Conservation (phyloP, 2,797 vertebrate genomes). For the Borostomias antarcticus region DNA sequence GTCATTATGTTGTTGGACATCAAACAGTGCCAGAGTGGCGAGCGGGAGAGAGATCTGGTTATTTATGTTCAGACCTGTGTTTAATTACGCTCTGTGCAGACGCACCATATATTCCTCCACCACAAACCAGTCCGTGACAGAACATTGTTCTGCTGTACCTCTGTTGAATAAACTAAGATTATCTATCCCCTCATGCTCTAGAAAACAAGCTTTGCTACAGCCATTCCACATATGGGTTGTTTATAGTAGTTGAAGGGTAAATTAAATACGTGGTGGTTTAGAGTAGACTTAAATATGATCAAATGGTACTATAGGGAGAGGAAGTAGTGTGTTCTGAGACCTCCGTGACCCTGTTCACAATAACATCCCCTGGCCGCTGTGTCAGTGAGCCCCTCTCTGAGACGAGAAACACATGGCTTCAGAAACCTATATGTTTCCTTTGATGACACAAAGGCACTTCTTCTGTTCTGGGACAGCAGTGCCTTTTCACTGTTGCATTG, state of each 20-base stretch:
- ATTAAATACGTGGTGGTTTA: not conserved
- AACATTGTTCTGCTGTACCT: not conserved
- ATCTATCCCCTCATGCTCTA: not conserved
- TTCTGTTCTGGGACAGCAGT: too few species aligned
- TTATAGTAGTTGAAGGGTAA: not conserved
- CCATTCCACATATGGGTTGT: not conserved
- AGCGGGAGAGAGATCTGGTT: constrained; percentile 35
- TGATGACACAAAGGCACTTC: too few species aligned
- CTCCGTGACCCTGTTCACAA: constrained; percentile 51
- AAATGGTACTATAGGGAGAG: not conserved
- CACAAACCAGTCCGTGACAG: not conserved
- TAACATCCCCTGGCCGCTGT: constrained; percentile 35
- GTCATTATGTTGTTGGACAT: constrained; percentile 70
- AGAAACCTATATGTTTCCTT: too few species aligned
- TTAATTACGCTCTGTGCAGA: constrained; percentile 42
- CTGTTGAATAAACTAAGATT: not conserved
- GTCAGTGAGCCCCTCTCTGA: constrained; percentile 44
- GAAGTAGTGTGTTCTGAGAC: not conserved
- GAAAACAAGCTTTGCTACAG: not conserved
- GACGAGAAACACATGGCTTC: constrained; percentile 58
- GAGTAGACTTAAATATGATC: not conserved
- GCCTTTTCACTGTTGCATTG: constrained; percentile 40
- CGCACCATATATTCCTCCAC: constrained; percentile 10
- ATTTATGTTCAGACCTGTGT: constrained; percentile 51
- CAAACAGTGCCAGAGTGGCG: constrained; percentile 55